Evolutionary conservation across 2,113 vertebrate genomes (phyloP).

Genomic region (Crotalus viridis): DNA sequence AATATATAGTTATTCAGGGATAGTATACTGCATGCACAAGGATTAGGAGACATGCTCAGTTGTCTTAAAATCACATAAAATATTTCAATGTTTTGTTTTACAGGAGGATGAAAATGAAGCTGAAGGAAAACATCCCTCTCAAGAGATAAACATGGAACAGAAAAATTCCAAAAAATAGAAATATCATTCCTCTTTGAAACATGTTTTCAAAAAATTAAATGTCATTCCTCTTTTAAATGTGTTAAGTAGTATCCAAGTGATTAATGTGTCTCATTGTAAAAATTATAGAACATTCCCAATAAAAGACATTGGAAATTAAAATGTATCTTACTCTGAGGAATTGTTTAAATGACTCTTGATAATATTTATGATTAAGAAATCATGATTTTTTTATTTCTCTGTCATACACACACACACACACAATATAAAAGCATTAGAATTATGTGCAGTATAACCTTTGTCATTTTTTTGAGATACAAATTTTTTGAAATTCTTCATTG

Average conservation of each 20-base stretch:
- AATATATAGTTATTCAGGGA: neutral
- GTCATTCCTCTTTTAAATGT: constrained; percentile 59
- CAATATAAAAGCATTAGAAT: constrained; percentile 43
- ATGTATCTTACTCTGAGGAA: constrained; percentile 58
- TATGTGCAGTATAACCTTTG: constrained; percentile 11
- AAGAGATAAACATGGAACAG: constrained; percentile 70
- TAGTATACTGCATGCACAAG: neutral
- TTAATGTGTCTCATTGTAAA: constrained; percentile 74
- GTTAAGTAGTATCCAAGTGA: constrained; percentile 63
- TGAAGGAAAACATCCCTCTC: constrained; percentile 75
- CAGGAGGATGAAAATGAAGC: constrained; percentile 77
- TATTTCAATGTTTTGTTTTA: constrained; percentile 69
- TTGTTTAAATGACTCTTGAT: constrained; percentile 63
- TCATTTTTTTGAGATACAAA: constrained; percentile 54
- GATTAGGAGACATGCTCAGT: constrained; percentile 20
- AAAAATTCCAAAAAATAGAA: constrained; percentile 73
- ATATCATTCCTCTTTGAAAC: constrained; percentile 52
- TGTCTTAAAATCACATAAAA: constrained; percentile 53
- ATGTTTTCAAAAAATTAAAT: constrained; percentile 66
- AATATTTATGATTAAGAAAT: constrained; percentile 55
- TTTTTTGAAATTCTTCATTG: constrained; percentile 30
- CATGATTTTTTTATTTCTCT: constrained; percentile 49
- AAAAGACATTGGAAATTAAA: constrained; percentile 71
- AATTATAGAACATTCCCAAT: constrained; percentile 72
- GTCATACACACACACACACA: neutral